Evolutionary conservation across 2,797 vertebrate genomes (phyloP), one percentile per base, ranked within the genome.

Genomic region (Typhlichthys eigenmanni): DNA sequence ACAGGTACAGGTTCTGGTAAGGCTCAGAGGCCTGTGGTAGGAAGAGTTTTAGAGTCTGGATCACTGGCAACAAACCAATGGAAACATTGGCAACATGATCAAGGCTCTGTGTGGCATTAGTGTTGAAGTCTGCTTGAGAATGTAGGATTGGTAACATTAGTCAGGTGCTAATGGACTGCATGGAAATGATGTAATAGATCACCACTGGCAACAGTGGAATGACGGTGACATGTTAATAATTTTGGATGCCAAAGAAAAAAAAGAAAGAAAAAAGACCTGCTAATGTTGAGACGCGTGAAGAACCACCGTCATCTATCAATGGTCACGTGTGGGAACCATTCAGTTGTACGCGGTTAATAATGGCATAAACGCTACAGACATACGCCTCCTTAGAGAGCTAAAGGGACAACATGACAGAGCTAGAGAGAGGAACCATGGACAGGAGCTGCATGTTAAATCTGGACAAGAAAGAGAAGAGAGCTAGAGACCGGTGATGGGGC

Each of bases 71-170:
- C 49, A n/a, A 17, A 49, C 10, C 12, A 54, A 48, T 19, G 24
- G 13, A 73, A 63, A 59, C 63, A 59, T 53, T 17, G 47, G 66
- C 68, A 77, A 79, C 67, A 69, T 55, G 64, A 62, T 49, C 68
- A 62, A n/a, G 66, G 54, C 71, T 61, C 69, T 76, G 47, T 8
- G 6, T 51, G 63, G 62, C 56, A 62, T 68, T 38, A 58, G 66
- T 68, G 58, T 67, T 60, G 66, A 64, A 78, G 58, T 45, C 54
- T 19, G n/a, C 47, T 65, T 17, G 81, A 75, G 64, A 79, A 11
- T 10, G 55, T 78, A 46, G 66, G 80, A 86, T 83, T 86, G 82
- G 85, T 84, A 66, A 67, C 67, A 85, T 81, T 69, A 79, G 67
- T 66, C 66, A 69, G 71, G 65, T 54, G 11, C 38, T 76, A 81